phyloP scores from a whole-genome alignment of 2,797 vertebrate species.

The Parauchenoglanis punctatus region DNA sequence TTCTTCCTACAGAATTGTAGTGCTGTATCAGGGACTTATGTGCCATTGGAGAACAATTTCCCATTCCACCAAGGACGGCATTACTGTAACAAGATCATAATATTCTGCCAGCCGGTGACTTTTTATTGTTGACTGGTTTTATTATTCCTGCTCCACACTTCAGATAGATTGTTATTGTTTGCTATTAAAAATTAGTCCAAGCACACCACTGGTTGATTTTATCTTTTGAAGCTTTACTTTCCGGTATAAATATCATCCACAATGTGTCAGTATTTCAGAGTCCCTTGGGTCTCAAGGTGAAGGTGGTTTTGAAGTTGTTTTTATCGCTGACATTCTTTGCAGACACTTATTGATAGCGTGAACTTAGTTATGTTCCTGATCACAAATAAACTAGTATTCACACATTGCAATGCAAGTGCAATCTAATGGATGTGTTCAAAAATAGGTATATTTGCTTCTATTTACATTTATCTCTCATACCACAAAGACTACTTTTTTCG shows the following conservation, averaged over 20 bases:
- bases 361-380: background rate
- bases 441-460: background rate
- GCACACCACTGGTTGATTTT: background rate
- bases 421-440: background rate
- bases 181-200: slow-evolving; percentile 52
- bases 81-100: slow-evolving; percentile 57
- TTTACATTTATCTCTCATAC: background rate
- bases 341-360: background rate
- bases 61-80: slow-evolving; percentile 48
- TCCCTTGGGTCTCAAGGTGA: slow-evolving; percentile 1
- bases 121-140: slow-evolving; percentile 60
- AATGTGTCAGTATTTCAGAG: background rate
- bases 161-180: slow-evolving; percentile 57
- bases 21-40: slow-evolving; percentile 40
- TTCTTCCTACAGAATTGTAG: slow-evolving; percentile 17
- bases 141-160: slow-evolving; percentile 64
- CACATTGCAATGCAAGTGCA: background rate
- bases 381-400: background rate
- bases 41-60: slow-evolving; percentile 57
- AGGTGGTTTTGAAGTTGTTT: background rate
- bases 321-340: background rate
- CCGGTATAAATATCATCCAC: slow-evolving; percentile 9
- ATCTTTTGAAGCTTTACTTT: slow-evolving; percentile 5
- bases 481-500: background rate
- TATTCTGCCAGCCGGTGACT: slow-evolving; percentile 54